These are phyloP conservation scores for Synergus laeviventris DNA, from an alignment of 2,888 invertebrate genomes.

Conservation along the genomic window DNA sequence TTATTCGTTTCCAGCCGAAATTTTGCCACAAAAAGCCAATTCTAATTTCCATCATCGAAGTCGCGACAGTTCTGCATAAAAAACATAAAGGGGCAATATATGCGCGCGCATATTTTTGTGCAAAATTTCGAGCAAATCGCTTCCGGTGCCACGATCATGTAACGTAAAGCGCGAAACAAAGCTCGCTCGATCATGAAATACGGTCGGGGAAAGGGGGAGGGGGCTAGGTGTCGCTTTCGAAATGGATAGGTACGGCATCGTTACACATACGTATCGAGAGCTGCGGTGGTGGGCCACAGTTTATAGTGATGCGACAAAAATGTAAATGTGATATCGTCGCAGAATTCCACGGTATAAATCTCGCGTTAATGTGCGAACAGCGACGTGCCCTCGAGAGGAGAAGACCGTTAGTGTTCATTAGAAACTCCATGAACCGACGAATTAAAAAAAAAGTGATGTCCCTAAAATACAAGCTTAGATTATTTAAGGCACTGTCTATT, in stretches of 20 bases:
- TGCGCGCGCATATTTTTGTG: constrained; percentile 50
- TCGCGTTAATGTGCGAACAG: constrained; percentile 72
- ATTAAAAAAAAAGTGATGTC: neutral
- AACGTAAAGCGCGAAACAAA: constrained; percentile 60
- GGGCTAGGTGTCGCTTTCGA: constrained; percentile 50
- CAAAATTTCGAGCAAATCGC: constrained; percentile 57
- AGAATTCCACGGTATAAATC: constrained; percentile 73
- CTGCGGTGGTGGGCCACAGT: constrained; percentile 57
- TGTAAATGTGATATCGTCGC: constrained; percentile 75
- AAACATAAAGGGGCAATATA: constrained; percentile 48
- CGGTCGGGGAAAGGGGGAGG: constrained; percentile 58
- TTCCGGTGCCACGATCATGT: constrained; percentile 53
- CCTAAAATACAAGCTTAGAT: too few species aligned
- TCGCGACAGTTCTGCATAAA: constrained; percentile 43
- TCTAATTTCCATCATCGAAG: constrained; percentile 49
- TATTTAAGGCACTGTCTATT: too few species aligned
- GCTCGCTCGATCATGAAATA: constrained; percentile 68
- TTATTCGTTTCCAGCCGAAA: constrained; percentile 21
- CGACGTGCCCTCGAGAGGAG: constrained; percentile 55
- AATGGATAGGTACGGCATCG: constrained; percentile 49
- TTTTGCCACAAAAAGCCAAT: constrained; percentile 28
- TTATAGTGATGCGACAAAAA: constrained; percentile 75
- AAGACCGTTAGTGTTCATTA: constrained; percentile 53
- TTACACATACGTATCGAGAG: constrained; percentile 43
- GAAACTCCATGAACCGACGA: constrained; percentile 38